Conservation (phyloP, 2,113 vertebrate species). For the Alexandromys fortis region DNA sequence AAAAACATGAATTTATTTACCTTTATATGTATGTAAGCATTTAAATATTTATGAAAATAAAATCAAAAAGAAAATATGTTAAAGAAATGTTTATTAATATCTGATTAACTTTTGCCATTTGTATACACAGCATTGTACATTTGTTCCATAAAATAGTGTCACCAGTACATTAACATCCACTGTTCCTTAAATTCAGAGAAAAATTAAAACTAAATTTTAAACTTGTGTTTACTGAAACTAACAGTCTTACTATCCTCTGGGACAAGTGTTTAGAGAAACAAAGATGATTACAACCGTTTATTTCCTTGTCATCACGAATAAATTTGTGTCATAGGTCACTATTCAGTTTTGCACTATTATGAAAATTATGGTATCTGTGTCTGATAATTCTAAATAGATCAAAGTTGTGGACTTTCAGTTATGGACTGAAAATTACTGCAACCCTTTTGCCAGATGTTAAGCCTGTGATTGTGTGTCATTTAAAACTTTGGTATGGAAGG, state of each 20-base stretch:
- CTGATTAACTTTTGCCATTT: neutral
- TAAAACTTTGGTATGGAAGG: neutral
- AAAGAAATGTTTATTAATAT: neutral
- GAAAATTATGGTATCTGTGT: neutral
- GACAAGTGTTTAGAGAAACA: neutral
- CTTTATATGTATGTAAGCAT: neutral
- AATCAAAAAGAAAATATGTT: neutral
- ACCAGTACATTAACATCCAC: neutral
- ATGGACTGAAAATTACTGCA: neutral
- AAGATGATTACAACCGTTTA: too few relatives aligned
- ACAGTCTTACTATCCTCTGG: neutral
- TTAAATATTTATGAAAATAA: neutral
- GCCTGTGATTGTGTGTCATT: neutral
- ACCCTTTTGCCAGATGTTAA: neutral
- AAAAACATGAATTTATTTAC: neutral
- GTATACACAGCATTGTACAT: neutral
- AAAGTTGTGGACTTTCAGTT: neutral
- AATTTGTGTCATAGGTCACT: neutral
- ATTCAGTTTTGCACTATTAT: neutral
- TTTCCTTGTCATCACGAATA: neutral
- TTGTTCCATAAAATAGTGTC: neutral
- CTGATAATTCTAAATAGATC: neutral
- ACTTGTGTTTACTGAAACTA: neutral
- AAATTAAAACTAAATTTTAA: neutral
- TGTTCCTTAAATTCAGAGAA: neutral